Conservation (phyloP, 2,113 vertebrate genomes). For the Crotalus helleri region DNA sequence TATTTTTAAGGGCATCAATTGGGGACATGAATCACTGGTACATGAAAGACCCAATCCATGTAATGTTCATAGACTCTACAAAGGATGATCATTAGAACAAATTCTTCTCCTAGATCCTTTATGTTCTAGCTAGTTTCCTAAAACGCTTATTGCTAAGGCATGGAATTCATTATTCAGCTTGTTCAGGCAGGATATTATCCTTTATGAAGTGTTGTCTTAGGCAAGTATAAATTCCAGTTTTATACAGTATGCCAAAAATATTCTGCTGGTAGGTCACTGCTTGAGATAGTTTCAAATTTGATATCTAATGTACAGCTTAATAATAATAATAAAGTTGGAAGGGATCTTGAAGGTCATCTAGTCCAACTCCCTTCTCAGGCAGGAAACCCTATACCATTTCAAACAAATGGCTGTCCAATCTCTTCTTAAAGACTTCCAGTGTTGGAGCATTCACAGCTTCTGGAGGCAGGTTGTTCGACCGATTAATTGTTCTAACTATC, state of each 20-base stretch:
- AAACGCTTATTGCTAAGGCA: slow-evolving; percentile 2
- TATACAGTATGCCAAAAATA: neutral
- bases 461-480: no score
- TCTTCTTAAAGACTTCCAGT: no score
- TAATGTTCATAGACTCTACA: neutral
- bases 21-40: slow-evolving; percentile 15
- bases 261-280: neutral
- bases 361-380: no score
- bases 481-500: no score
- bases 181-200: neutral
- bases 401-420: no score
- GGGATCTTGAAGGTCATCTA: no score
- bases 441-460: no score
- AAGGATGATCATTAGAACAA: neutral
- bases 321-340: no score
- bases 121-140: slow-evolving; percentile 5
- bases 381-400: no score
- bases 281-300: neutral
- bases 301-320: neutral
- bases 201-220: neutral
- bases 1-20: neutral
- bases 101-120: slow-evolving; percentile 8
- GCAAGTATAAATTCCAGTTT: neutral
- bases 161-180: neutral
- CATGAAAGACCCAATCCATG: neutral